These are phyloP conservation scores for Aphodius granarius DNA, from an alignment of 2,888 invertebrate species.

Conservation along the genomic window DNA sequence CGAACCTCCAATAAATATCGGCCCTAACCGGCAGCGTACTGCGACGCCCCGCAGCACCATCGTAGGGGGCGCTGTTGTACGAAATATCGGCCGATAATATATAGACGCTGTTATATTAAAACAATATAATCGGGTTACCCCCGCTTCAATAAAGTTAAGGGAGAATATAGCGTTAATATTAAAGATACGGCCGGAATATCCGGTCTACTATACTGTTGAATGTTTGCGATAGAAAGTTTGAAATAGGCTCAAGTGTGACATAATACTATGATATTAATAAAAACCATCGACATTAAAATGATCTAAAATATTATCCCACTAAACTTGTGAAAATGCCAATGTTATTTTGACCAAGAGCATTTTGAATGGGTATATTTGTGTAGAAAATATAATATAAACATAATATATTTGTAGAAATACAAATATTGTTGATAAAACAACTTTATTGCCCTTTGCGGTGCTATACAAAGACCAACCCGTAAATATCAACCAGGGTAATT, in stretches of 20 bases:
- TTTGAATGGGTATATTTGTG: too few relatives aligned
- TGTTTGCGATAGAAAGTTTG: neutral
- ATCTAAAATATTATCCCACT: too few relatives aligned
- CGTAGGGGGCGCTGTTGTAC: neutral
- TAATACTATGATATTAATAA: too few relatives aligned
- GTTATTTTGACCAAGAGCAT: too few relatives aligned
- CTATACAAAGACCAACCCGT: neutral
- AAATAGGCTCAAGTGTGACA: too few relatives aligned
- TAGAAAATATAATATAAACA: too few relatives aligned
- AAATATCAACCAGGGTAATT: neutral
- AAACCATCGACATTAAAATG: too few relatives aligned
- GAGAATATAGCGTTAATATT: constrained; percentile 37
- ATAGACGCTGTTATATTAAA: constrained; percentile 25
- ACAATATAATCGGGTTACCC: constrained; percentile 33
- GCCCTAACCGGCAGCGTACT: neutral
- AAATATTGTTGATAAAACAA: too few relatives aligned
- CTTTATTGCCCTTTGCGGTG: neutral
- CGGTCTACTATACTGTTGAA: neutral
- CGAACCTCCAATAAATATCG: neutral
- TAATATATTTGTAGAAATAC: too few relatives aligned
- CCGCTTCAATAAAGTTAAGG: constrained; percentile 39
- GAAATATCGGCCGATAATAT: constrained; percentile 22
- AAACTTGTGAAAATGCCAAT: too few relatives aligned
- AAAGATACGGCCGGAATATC: constrained; percentile 29
- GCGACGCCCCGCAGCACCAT: neutral